A percentile compares a stretch with the other conserved stretches of the same genome.
These are phyloP conservation scores for Muricea muricata DNA, from an alignment of 92 coral and sea anemone species.

Conservation along the genomic window DNA sequence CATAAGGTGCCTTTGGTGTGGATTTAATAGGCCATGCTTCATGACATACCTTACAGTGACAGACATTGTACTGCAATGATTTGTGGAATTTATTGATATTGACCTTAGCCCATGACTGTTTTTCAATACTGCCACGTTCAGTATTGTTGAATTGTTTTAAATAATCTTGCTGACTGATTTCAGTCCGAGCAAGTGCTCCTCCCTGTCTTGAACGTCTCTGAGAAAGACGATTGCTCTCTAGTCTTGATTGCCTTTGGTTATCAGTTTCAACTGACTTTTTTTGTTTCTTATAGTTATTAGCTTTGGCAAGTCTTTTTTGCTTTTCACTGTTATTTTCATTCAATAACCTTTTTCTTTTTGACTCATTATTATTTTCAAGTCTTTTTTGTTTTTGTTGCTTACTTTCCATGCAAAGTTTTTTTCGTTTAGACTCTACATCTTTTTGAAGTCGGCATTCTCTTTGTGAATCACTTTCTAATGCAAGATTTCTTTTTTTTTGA, in stretches of 20 bases:
- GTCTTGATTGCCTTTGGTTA: constrained; percentile 31
- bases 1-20: not conserved
- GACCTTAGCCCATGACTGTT: constrained; percentile 59
- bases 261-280: not conserved
- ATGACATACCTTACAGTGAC: constrained; percentile 43
- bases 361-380: not conserved
- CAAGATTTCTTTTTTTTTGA: not conserved
- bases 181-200: not conserved
- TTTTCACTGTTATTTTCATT: not conserved
- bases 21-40: not conserved
- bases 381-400: not conserved
- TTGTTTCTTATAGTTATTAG: not conserved
- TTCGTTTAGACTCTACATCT: too few relatives aligned
- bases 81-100: constrained; percentile 48
- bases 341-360: constrained; percentile 1
- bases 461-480: not conserved
- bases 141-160: too few relatives aligned
- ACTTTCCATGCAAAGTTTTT: too few relatives aligned
- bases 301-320: not conserved
- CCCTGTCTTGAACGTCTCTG: not conserved
- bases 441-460: too few relatives aligned
- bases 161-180: not conserved
- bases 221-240: constrained; percentile 20
- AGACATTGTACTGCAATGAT: constrained; percentile 13
- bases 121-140: constrained; percentile 56